A percentile compares a stretch with the other conserved stretches of the same genome.
Evolutionary conservation across 2,113 vertebrate genomes (phyloP).

Genomic region (Arvicanthis niloticus): DNA sequence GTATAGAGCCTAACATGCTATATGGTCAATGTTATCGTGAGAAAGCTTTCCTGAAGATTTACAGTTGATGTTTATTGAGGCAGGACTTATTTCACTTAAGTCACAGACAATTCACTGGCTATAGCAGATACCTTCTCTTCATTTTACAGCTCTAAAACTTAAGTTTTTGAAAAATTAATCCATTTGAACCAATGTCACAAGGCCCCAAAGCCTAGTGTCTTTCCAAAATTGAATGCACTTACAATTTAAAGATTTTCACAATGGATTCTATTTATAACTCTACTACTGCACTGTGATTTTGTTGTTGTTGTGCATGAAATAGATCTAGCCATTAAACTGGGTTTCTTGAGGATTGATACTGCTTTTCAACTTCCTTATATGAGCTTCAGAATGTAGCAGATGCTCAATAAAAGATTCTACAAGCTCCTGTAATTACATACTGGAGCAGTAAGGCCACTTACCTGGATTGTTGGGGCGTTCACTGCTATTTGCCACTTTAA

Average conservation of each 20-base stretch:
- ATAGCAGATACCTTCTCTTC: not conserved
- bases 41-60: not conserved
- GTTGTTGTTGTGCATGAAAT: not conserved
- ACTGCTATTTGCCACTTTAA: not conserved
- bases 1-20: not conserved
- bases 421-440: not conserved
- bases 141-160: conserved; percentile 24
- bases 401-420: not conserved
- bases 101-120: not conserved
- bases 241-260: conserved; percentile 2
- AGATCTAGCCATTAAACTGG: conserved; percentile 14
- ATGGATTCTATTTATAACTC: not conserved
- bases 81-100: conserved; percentile 36
- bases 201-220: not conserved
- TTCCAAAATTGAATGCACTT: conserved; percentile 30
- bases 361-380: conserved; percentile 34
- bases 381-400: not conserved
- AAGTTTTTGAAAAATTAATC: conserved; percentile 54
- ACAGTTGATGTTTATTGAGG: conserved; percentile 17
- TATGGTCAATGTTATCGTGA: not conserved
- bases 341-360: not conserved
- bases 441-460: not conserved
- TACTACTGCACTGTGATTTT: not conserved
- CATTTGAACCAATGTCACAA: conserved; percentile 31
- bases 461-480: not conserved